Evolutionary conservation across 2,888 invertebrate species (phyloP).

Genomic region (Chesias legatella): DNA sequence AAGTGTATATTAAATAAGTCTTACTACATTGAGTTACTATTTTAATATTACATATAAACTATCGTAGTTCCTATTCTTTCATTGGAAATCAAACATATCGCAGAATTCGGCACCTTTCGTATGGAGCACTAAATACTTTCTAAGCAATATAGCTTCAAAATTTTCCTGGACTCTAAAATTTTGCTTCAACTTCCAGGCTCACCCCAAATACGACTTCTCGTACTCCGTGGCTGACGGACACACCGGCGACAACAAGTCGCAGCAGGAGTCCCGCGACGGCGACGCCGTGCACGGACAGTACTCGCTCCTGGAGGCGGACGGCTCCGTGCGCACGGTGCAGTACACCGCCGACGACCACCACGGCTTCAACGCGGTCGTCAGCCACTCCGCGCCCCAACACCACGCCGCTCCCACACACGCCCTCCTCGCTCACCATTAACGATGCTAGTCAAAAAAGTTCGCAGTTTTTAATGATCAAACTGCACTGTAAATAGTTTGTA

Average conservation of each 20-base stretch:
- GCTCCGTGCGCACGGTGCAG: constrained; percentile 77
- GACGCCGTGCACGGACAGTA: constrained; percentile 78
- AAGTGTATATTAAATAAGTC: too few relatives aligned
- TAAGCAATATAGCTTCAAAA: too few relatives aligned
- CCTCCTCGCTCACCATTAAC: constrained; percentile 47
- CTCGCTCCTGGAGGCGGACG: constrained; percentile 77
- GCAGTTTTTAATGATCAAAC: constrained; percentile 19
- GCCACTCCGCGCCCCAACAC: constrained; percentile 56
- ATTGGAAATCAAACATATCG: too few relatives aligned
- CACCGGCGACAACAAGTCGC: constrained; percentile 80
- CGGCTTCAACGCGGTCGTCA: constrained; percentile 65
- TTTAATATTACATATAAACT: too few relatives aligned
- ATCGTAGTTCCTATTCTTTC: too few relatives aligned
- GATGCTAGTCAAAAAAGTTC: constrained; percentile 20
- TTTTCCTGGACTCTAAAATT: too few relatives aligned
- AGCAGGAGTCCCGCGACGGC: constrained; percentile 76
- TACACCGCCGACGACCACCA: constrained; percentile 76
- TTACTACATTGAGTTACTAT: too few relatives aligned
- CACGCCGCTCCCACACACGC: constrained; percentile 34
- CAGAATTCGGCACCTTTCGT: too few relatives aligned
- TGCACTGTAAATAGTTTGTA: constrained; percentile 34
- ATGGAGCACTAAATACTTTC: too few relatives aligned
- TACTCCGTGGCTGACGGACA: constrained; percentile 79
- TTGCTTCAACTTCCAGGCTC: constrained; percentile 39
- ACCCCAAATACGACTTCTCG: constrained; percentile 74